Evolutionary conservation across 2,797 vertebrate species (phyloP).

Genomic region (Peromyscus nudipes): DNA sequence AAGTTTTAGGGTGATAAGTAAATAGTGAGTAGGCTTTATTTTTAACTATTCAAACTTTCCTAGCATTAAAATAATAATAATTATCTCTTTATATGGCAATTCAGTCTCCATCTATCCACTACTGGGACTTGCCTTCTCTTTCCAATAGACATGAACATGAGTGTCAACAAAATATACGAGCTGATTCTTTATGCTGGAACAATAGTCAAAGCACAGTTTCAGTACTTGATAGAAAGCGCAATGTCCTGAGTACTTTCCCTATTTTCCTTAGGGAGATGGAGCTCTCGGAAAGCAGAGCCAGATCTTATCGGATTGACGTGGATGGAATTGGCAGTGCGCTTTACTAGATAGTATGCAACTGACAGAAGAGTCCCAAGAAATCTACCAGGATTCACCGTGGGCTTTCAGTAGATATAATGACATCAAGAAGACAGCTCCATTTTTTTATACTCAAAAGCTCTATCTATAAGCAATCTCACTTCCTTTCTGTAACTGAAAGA

Average conservation of each 20-base stretch:
- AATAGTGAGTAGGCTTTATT: conserved; percentile 19
- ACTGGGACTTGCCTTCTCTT: neutral
- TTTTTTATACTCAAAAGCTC: neutral
- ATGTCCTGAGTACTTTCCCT: neutral
- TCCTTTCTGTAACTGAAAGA: neutral
- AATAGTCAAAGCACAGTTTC: neutral
- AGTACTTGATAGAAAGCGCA: neutral
- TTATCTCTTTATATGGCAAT: conserved; percentile 23
- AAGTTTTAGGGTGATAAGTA: conserved; percentile 56
- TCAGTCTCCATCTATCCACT: neutral
- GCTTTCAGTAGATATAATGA: neutral
- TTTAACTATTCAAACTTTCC: conserved; percentile 42
- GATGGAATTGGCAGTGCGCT: neutral
- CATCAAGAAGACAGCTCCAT: neutral
- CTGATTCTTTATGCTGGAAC: neutral
- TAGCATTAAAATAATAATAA: conserved; percentile 57
- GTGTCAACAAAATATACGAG: neutral
- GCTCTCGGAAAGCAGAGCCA: neutral
- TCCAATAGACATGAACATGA: neutral
- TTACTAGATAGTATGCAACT: neutral
- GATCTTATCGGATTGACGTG: neutral
- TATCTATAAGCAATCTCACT: too few species aligned
- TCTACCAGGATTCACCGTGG: accelerated
- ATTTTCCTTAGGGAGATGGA: neutral
- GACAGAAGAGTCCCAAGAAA: accelerated